Evolutionary conservation across 1,140 invertebrate genomes (phyloP).

Genomic region (Aphis craccivora): DNA sequence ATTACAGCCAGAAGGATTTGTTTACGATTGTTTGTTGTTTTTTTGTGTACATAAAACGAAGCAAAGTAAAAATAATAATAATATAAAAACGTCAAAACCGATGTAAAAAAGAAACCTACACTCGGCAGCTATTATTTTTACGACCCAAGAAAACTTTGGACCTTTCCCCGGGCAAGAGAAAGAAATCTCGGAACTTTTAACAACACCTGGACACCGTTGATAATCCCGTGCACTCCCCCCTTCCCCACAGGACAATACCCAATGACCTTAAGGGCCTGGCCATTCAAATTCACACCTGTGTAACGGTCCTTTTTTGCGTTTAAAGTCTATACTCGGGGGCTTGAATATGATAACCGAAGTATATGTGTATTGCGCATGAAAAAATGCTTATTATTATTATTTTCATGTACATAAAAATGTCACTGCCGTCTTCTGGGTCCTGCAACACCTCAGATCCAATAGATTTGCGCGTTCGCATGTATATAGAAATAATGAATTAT

Average conservation of each 20-base stretch:
- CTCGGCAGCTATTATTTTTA: slow-evolving; percentile 41
- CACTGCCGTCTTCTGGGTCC: background rate
- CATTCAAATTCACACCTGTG: slow-evolving; percentile 33
- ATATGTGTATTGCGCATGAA: background rate
- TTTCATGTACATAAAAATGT: background rate
- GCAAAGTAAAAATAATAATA: background rate
- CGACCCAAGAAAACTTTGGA: slow-evolving; percentile 40
- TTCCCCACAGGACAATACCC: background rate
- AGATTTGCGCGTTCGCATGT: background rate
- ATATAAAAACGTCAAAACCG: slow-evolving; percentile 43
- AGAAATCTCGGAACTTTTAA: slow-evolving; percentile 22
- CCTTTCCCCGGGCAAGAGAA: background rate
- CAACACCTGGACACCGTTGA: slow-evolving; percentile 24
- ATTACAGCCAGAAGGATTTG: slow-evolving; percentile 38
- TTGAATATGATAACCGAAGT: background rate
- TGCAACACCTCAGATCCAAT: background rate
- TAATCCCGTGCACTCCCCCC: background rate
- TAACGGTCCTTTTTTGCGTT: background rate
- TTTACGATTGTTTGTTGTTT: slow-evolving; percentile 47
- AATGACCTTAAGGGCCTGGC: background rate
- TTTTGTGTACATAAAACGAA: slow-evolving; percentile 14
- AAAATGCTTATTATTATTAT: background rate
- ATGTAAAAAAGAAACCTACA: slow-evolving; percentile 35
- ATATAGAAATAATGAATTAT: background rate
- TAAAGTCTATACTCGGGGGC: background rate